phyloP scores from a whole-genome alignment of 2,797 vertebrate species.

The Cetoscarus ocellatus region DNA sequence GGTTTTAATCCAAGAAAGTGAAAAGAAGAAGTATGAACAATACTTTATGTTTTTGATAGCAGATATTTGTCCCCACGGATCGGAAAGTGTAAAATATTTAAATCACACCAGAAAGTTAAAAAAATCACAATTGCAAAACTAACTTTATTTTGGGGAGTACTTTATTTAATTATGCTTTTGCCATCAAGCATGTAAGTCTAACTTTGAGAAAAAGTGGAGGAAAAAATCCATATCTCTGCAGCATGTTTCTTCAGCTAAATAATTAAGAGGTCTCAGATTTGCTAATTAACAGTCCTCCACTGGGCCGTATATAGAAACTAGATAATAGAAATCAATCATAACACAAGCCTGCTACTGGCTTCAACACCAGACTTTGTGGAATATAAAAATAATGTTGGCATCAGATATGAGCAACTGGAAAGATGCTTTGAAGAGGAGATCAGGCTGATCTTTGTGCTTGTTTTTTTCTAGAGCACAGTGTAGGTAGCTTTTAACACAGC shows the following conservation, averaged over 20 bases:
- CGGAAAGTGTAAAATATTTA: no score
- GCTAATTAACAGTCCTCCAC: constrained; percentile 45
- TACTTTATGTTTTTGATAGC: no score
- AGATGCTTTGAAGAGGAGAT: constrained; percentile 1
- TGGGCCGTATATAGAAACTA: constrained; percentile 27
- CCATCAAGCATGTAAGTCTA: constrained; percentile 8
- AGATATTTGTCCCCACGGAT: no score
- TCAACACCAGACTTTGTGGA: constrained; percentile 7
- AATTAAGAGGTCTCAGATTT: constrained; percentile 47
- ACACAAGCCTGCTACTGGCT: constrained; percentile 11
- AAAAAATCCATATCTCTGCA: constrained; percentile 9
- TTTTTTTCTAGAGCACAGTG: constrained; percentile 5
- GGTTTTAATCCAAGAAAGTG: no score
- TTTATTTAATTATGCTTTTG: neutral
- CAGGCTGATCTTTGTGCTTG: neutral
- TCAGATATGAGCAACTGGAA: constrained; percentile 9
- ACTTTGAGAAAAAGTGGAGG: neutral
- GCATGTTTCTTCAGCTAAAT: constrained; percentile 17
- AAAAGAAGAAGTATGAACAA: no score
- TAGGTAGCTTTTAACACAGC: constrained; percentile 13
- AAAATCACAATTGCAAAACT: neutral
- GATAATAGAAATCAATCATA: constrained; percentile 40
- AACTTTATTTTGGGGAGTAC: neutral
- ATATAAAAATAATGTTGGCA: constrained; percentile 16
- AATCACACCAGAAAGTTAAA: no score